phyloP scores from a whole-genome alignment of 2,113 vertebrate genomes.

The Oreochromis spilurus region DNA sequence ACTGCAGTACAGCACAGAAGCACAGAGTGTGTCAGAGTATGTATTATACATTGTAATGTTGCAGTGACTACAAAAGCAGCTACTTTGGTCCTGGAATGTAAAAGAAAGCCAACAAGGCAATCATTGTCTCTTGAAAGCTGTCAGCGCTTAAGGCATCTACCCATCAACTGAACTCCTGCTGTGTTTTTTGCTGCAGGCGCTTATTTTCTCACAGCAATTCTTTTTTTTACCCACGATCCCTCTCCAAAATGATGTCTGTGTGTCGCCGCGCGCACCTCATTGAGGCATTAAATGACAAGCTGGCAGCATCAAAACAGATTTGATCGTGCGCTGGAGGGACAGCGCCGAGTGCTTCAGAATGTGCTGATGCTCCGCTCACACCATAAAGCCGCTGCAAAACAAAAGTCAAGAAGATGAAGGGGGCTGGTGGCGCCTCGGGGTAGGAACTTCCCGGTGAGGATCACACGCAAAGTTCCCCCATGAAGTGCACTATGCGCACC shows the following conservation, averaged over 20 bases:
- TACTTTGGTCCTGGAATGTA: constrained; percentile 30
- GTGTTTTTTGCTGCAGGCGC: constrained; percentile 31
- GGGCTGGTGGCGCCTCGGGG: neutral
- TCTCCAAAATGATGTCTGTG: constrained; percentile 26
- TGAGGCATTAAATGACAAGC: constrained; percentile 52
- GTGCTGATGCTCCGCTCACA: constrained; percentile 10
- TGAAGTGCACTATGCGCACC: neutral
- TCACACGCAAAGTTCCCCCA: neutral
- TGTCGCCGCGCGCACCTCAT: constrained; percentile 17
- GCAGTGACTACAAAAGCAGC: constrained; percentile 23
- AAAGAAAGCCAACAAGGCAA: constrained; percentile 47
- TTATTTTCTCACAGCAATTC: constrained; percentile 23
- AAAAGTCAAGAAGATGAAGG: constrained; percentile 3
- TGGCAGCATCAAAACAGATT: constrained; percentile 39
- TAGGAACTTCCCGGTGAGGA: neutral
- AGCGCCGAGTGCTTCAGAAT: neutral
- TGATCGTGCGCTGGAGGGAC: constrained; percentile 22
- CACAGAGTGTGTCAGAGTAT: neutral
- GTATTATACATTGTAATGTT: neutral
- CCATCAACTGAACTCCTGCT: constrained; percentile 41
- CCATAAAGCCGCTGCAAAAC: neutral
- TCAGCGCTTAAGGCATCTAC: constrained; percentile 45
- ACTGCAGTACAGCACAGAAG: neutral
- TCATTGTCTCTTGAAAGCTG: constrained; percentile 50
- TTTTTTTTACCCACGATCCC: neutral